phyloP scores from a whole-genome alignment of 2,113 vertebrate genomes.

The Plotosus lineatus region DNA sequence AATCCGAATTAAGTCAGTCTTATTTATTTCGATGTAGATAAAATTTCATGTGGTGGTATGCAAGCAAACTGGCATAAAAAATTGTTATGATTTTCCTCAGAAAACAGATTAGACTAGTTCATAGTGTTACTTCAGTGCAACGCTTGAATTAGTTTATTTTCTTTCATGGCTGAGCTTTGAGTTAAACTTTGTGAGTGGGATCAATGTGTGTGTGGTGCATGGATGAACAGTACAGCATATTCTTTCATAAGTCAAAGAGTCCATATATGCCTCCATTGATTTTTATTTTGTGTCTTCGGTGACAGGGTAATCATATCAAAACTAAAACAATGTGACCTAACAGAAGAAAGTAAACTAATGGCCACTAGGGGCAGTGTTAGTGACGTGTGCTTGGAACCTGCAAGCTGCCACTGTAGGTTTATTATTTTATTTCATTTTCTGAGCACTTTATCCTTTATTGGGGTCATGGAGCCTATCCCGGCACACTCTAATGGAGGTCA shows the following conservation, averaged over 20 bases:
- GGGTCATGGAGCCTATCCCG: no score
- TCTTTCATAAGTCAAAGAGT: neutral
- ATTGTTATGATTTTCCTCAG: neutral
- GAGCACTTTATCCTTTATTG: no score
- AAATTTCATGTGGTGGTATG: constrained; percentile 11
- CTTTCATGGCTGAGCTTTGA: neutral
- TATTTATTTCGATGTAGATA: constrained; percentile 26
- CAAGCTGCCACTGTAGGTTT: neutral
- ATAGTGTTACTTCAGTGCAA: neutral
- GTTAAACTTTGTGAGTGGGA: neutral
- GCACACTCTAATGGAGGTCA: no score
- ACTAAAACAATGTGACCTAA: constrained; percentile 5
- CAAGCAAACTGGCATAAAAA: neutral
- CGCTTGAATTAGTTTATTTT: neutral
- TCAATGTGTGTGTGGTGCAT: neutral
- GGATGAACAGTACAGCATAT: neutral
- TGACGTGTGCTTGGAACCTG: neutral
- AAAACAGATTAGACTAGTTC: neutral
- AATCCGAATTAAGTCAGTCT: constrained; percentile 10
- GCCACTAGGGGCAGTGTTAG: neutral
- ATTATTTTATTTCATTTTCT: no score
- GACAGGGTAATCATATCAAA: constrained; percentile 8
- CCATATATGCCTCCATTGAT: neutral
- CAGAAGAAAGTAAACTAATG: constrained; percentile 53
- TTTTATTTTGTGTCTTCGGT: constrained; percentile 47